A percentile compares a stretch with the other conserved stretches of the same genome.
Conservation (phyloP, 2,888 invertebrate species). For the Zaprionus lineosus region DNA sequence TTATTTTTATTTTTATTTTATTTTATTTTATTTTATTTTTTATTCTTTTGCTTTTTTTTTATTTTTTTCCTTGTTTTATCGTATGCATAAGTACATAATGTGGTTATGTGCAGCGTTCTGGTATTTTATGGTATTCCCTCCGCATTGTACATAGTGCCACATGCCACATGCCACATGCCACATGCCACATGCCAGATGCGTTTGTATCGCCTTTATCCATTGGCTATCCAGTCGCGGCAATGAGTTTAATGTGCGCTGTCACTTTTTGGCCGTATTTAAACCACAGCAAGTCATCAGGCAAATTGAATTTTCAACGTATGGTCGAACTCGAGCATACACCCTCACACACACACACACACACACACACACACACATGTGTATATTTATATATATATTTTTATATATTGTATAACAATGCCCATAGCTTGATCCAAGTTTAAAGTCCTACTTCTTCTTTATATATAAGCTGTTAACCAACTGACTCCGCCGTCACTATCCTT, state of each 20-base stretch:
- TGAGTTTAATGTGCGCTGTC: slow-evolving; percentile 72
- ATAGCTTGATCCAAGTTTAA: slow-evolving; percentile 34
- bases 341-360: slow-evolving; percentile 4
- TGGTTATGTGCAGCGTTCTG: slow-evolving; percentile 44
- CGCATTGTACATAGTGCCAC: slow-evolving; percentile 31
- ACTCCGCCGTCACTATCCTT: not conserved
- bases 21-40: slow-evolving; percentile 17
- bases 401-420: slow-evolving; percentile 47
- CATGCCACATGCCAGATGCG: slow-evolving; percentile 37
- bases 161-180: slow-evolving; percentile 35
- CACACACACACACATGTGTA: slow-evolving; percentile 51
- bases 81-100: slow-evolving; percentile 70
- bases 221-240: slow-evolving; percentile 53
- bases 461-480: slow-evolving; percentile 17
- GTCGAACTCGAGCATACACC: slow-evolving; percentile 50
- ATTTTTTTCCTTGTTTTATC: slow-evolving; percentile 31
- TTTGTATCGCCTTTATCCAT: slow-evolving; percentile 51
- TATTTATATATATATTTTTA: too few relatives aligned
- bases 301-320: slow-evolving; percentile 81
- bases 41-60: slow-evolving; percentile 12
- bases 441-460: slow-evolving; percentile 51
- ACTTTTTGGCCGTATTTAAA: slow-evolving; percentile 71
- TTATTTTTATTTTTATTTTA: slow-evolving; percentile 24
- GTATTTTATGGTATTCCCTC: slow-evolving; percentile 14
- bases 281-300: slow-evolving; percentile 80